Evolutionary conservation across 2,113 vertebrate genomes (phyloP), one percentile per base, ranked within the genome.

Genomic region (Passerina amoena): DNA sequence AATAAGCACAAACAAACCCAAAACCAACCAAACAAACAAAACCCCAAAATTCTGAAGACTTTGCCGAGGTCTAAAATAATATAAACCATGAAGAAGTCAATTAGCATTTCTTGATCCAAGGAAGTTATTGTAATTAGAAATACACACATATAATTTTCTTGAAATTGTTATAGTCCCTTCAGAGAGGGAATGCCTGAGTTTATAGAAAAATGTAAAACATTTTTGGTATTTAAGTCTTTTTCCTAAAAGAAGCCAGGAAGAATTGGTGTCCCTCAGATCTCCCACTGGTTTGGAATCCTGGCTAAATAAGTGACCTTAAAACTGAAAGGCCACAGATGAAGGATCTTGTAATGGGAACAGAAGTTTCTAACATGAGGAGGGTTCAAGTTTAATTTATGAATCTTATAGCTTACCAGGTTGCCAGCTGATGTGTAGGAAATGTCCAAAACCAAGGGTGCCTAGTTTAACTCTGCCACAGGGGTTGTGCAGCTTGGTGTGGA

Each of bases 141-240:
- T 20, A 24, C 7, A 10, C 30, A 25, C 17, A 20, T 31, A 11
- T 28, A 10, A 23, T 79, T 31, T 76, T 42, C 31, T 65, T 22
- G 10, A 35, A 77, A 60, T 47, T 11, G 8, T 57, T 19, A 22
- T 27, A 7, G 27, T 73, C 11, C 56, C 23, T 75, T 75, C 25
- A 54, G 50, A 57, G 61, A 38, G 10, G 15, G 40, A 56, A 50
- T 77, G 11, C 54, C 17, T 54, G 18, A 51, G 9, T 27, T 63
- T 44, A 45, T 9, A 30, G 15, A 42, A 77, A 50, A 79, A 61
- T 21, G 6, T 21, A 45, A 80, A 48, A 30, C 3, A 14, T 17
- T 65, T 75, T n/a, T 21, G 2, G 0, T 6, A 40, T 40, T n/a
- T 8, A 12, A 4, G 10, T 22, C 4, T 57, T 69, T 86, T 68